These are phyloP conservation scores for Erythrolamprus reginae DNA, from an alignment of 2,113 vertebrate species.

Conservation along the genomic window DNA sequence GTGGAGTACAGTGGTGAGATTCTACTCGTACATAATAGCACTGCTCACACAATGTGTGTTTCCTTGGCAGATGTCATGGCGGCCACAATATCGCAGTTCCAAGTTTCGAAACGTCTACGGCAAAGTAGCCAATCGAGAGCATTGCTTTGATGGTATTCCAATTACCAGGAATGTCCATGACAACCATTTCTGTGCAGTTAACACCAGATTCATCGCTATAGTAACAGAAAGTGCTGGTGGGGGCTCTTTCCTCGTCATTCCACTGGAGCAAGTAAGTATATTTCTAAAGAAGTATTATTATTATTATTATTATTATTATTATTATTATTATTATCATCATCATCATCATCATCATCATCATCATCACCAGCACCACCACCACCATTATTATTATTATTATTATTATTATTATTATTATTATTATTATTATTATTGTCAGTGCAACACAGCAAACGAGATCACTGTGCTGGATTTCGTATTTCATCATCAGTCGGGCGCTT, in stretches of 20 bases:
- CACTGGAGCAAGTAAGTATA: constrained; percentile 83
- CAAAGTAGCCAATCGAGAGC: constrained; percentile 91
- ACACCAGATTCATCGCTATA: constrained; percentile 88
- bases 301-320: neutral
- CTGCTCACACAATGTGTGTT: neutral
- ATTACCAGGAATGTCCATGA: constrained; percentile 99
- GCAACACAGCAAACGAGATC: too few species aligned
- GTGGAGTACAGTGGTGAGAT: constrained; percentile 13
- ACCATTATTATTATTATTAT: too few species aligned
- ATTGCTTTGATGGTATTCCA: constrained; percentile 92
- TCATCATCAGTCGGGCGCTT: too few species aligned
- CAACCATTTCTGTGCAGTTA: constrained; percentile 97
- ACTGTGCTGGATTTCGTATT: too few species aligned
- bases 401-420: too few species aligned
- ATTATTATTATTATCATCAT: neutral
- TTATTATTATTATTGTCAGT: too few species aligned
- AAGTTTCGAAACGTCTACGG: constrained; percentile 99
- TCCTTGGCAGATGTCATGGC: constrained; percentile 93
- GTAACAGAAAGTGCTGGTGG: constrained; percentile 92
- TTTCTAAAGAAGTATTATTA: neutral
- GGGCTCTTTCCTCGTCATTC: constrained; percentile 91
- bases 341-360: too few species aligned
- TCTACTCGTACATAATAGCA: neutral
- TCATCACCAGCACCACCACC: too few species aligned
- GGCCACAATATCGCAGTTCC: constrained; percentile 97